A percentile compares a stretch with the other conserved stretches of the same genome.
These are phyloP conservation scores for Chrysolina haemoptera DNA, from an alignment of 2,888 invertebrate species.

Conservation along the genomic window DNA sequence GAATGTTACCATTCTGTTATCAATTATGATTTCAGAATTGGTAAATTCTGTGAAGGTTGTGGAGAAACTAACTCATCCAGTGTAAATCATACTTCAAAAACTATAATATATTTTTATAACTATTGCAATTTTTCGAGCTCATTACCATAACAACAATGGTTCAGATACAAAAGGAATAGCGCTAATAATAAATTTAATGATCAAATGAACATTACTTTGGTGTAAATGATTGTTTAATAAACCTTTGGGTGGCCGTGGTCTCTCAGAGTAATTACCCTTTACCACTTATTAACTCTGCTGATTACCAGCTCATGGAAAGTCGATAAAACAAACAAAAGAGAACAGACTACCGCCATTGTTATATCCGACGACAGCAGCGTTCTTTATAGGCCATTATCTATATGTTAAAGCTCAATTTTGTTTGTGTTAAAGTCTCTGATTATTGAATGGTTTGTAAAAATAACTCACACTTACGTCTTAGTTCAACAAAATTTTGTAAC, in stretches of 20 bases:
- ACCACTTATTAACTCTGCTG: slow-evolving; percentile 39
- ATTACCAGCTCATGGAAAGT: slow-evolving; percentile 39
- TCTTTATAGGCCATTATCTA: neutral
- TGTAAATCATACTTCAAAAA: neutral
- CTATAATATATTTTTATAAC: neutral
- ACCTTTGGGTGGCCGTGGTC: slow-evolving; percentile 34
- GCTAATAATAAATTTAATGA: slow-evolving; percentile 6
- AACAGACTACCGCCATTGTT: slow-evolving; percentile 16
- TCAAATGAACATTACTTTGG: slow-evolving; percentile 5
- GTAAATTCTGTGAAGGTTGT: no score
- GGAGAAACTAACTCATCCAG: no score
- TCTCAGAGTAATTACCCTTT: slow-evolving; percentile 33
- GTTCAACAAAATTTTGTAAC: no score
- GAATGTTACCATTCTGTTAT: no score
- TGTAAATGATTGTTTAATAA: slow-evolving; percentile 42
- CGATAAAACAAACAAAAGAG: slow-evolving; percentile 42
- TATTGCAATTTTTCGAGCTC: neutral
- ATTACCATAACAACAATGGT: neutral
- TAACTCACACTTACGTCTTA: no score
- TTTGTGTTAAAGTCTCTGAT: neutral
- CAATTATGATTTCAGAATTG: no score
- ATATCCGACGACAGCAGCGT: neutral
- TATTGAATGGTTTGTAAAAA: no score
- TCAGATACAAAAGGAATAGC: neutral
- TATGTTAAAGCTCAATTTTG: neutral